These are phyloP conservation scores for Rotaria socialis DNA, from an alignment of 2,888 invertebrate genomes.

Conservation along the genomic window DNA sequence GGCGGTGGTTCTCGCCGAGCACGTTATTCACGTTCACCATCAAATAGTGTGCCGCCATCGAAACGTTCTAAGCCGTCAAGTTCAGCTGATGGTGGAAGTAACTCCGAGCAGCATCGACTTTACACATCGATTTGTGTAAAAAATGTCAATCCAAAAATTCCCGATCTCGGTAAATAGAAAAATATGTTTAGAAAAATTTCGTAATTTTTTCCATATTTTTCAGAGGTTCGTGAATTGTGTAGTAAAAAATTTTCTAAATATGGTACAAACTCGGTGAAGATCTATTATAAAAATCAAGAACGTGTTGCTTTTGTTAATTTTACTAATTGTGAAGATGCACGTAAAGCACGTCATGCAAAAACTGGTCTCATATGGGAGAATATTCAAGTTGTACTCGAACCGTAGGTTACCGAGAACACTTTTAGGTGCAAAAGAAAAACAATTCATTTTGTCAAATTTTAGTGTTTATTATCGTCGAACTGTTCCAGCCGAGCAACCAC, in stretches of 20 bases:
- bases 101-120: not conserved
- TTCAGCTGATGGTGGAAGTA: not conserved
- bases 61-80: conserved; percentile 25
- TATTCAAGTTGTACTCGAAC: conserved; percentile 84
- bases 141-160: conserved; percentile 33
- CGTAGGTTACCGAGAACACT: conserved; percentile 55
- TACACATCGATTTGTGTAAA: conserved; percentile 32
- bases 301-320: conserved; percentile 94
- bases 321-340: conserved; percentile 83
- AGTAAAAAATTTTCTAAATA: conserved; percentile 89
- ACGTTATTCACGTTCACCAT: conserved; percentile 21
- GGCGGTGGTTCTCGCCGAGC: not conserved
- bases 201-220: conserved; percentile 54
- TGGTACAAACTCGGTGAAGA: conserved; percentile 85
- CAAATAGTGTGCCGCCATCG: not conserved
- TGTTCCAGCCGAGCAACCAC: not conserved
- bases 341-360: conserved; percentile 87
- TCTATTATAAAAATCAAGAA: conserved; percentile 81
- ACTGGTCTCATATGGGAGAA: conserved; percentile 86
- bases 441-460: not conserved
- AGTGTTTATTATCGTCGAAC: conserved; percentile 33
- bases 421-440: too few relatives aligned
- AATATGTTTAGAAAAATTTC: not conserved
- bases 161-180: not conserved
- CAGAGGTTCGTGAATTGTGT: conserved; percentile 82